A percentile compares a stretch with the other conserved stretches of the same genome.
phyloP scores from a whole-genome alignment of 2,888 invertebrate species.

The Laspeyria flexula region DNA sequence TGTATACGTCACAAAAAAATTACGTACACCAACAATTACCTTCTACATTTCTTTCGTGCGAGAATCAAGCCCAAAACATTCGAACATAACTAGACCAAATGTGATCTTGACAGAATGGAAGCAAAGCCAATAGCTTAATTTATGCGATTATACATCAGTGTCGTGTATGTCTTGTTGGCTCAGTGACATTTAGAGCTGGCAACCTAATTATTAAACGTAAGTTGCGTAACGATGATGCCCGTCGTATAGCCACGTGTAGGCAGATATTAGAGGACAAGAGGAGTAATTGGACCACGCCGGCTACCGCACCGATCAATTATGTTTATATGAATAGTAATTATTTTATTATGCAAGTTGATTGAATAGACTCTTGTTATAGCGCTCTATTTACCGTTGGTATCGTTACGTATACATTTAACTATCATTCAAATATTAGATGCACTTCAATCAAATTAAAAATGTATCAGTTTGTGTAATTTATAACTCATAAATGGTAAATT shows the following conservation, averaged over 20 bases:
- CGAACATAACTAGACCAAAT: too few species aligned
- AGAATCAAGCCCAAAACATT: too few species aligned
- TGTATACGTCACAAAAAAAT: too few species aligned
- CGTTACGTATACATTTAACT: background rate
- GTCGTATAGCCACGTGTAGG: conserved; percentile 53
- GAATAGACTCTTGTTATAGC: conserved; percentile 35
- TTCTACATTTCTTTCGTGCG: too few species aligned
- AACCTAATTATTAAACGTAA: conserved; percentile 59
- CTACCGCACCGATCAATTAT: conserved; percentile 57
- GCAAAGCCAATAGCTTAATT: too few species aligned
- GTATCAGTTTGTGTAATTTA: too few species aligned
- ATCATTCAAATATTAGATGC: background rate
- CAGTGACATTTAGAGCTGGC: conserved; percentile 62
- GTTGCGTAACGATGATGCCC: conserved; percentile 55
- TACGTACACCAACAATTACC: too few species aligned
- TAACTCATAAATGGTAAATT: too few species aligned
- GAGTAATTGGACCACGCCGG: conserved; percentile 53
- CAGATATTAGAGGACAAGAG: conserved; percentile 51
- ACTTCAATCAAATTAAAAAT: background rate
- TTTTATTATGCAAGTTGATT: conserved; percentile 51
- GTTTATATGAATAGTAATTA: conserved; percentile 56
- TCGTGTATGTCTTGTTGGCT: too few species aligned
- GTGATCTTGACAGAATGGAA: too few species aligned
- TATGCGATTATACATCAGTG: too few species aligned
- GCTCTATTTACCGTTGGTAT: conserved; percentile 21